phyloP scores from a whole-genome alignment of 2,113 vertebrate species.

The Chroicocephalus ridibundus region DNA sequence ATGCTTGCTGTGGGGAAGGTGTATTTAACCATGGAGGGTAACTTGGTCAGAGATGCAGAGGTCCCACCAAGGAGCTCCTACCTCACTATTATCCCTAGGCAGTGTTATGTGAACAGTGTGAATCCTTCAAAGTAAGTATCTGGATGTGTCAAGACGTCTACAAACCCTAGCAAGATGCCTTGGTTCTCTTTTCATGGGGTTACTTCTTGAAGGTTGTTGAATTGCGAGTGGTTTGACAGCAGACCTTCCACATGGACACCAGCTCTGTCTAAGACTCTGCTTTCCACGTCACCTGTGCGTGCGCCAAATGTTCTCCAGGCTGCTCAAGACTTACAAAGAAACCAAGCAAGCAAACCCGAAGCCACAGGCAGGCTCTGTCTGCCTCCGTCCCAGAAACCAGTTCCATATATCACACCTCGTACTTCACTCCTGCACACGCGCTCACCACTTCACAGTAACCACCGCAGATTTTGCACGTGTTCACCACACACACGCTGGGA shows the following conservation, averaged over 20 bases:
- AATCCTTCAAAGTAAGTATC: neutral
- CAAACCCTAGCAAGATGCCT: neutral
- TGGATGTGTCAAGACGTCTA: neutral
- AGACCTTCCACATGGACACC: neutral
- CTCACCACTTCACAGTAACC: neutral
- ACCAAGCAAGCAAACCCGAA: neutral
- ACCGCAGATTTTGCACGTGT: neutral
- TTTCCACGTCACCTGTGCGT: neutral
- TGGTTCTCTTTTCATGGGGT: neutral
- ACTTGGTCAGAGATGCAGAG: neutral
- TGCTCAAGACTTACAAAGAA: neutral
- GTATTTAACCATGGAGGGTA: neutral
- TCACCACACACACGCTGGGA: accelerated
- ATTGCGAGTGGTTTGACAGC: neutral
- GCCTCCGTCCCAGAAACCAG: neutral
- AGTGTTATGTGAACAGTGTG: neutral
- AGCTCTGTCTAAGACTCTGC: neutral
- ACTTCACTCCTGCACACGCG: accelerated
- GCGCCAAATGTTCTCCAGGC: neutral
- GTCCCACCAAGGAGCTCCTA: neutral
- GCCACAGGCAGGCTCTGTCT: neutral
- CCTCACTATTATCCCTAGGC: neutral
- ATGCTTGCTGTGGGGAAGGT: neutral
- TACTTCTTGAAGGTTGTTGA: neutral
- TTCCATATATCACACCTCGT: accelerated